Conservation (phyloP, 2,113 vertebrate species). For the Furnarius figulus region DNA sequence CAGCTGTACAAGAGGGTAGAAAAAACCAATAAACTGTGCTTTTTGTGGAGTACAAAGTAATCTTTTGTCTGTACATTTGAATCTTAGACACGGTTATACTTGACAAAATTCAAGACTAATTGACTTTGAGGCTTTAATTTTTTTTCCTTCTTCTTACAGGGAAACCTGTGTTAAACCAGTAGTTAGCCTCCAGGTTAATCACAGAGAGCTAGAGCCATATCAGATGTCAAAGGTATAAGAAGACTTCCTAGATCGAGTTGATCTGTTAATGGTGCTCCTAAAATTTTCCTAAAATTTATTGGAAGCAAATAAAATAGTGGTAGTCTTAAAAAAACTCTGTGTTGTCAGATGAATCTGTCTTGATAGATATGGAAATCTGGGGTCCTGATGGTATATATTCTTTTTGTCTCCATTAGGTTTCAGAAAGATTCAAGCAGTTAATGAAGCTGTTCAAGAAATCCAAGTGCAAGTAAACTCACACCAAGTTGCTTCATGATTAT, state of each 20-base stretch:
- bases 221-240: neutral
- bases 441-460: constrained; percentile 96
- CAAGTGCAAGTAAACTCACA: constrained; percentile 78
- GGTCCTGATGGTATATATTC: neutral
- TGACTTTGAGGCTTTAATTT: neutral
- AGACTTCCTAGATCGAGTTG: neutral
- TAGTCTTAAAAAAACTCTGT: neutral
- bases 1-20: neutral
- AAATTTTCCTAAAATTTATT: neutral
- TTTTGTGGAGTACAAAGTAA: neutral
- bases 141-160: neutral
- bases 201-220: neutral
- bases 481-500: neutral
- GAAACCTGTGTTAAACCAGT: neutral
- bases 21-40: neutral
- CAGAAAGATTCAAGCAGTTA: constrained; percentile 90
- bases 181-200: neutral
- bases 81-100: neutral
- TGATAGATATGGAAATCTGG: neutral
- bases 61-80: neutral
- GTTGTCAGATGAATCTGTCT: neutral
- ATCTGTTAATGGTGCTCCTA: neutral
- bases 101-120: neutral
- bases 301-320: neutral
- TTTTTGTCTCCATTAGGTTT: constrained; percentile 76